Base-by-base conservation (phyloP, 2,113 vertebrate genomes). In the Pteruthius melanotis region DNA sequence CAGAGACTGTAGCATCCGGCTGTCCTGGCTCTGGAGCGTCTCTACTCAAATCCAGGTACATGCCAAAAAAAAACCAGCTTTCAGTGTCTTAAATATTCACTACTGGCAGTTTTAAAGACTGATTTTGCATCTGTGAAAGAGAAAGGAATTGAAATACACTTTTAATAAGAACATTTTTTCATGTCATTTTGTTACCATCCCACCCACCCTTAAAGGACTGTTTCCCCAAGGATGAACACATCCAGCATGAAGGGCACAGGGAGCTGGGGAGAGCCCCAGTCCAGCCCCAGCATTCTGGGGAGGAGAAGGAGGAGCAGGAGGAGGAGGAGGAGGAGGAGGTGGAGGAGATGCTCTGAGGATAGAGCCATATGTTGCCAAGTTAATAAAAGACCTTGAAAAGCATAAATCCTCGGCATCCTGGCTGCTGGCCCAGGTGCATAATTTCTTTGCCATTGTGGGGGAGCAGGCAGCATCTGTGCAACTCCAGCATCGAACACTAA, bases 341-440 rank as follows among this genome's bases (percentile, higher is more conserved):
- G 79, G 72, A 90, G 49, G 49, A 74, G 70, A 68, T 81, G 84
- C 93, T 95, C 90, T 79, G 82, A 3, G 22, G 90, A 91, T 93
- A 95, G 85, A 97, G 92, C 96, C 93, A 81, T 95, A 95, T 93
- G 96, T 93, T 95, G 95, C 88, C 95, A 94, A 94, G 96, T 94
- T 95, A 94, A 93, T 94, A 93, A 94, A 96, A 96, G 93, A 78
- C 92, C 96, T 94, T 94, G 92, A 80, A 94, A 94, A 87, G 93
- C 92, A 84, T 93, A 94, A 97, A 93, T 96, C 81, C 84, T 94
- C n/a, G 22, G 81, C 39, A 39, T 78, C 84, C 90, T 96, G 93
- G 96, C 95, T 95, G 87, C 65, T 87, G 70, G 95, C 95, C 95
- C 95, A 87, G 93, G 92, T 94, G 93, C 93, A 84, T 95, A 45